Evolutionary conservation across 2,888 invertebrate genomes (phyloP).

Genomic region (Tineola bisselliella): DNA sequence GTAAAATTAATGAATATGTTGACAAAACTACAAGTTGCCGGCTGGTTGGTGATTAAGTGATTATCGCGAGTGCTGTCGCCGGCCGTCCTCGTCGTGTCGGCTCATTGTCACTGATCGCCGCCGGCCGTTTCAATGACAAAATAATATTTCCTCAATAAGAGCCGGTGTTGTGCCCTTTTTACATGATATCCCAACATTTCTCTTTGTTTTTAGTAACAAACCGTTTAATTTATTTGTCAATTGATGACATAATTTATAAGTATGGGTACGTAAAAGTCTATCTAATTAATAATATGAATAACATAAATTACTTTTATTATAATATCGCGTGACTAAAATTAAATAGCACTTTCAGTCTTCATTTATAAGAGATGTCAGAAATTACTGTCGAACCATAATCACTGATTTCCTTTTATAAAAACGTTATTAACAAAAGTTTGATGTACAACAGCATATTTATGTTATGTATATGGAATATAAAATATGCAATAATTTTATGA

Average conservation of each 20-base stretch:
- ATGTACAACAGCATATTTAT: neutral
- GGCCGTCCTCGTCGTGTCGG: neutral
- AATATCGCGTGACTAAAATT: neutral
- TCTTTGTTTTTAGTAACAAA: neutral
- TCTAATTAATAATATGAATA: neutral
- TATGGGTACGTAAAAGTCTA: neutral
- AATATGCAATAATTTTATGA: neutral
- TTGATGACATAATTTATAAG: neutral
- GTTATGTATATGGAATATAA: neutral
- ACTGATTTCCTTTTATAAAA: neutral
- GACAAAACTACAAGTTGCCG: slow-evolving; percentile 10
- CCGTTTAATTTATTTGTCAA: too few species aligned
- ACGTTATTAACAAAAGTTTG: too few species aligned
- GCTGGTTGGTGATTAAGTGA: slow-evolving; percentile 16
- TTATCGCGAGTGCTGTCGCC: slow-evolving; percentile 9
- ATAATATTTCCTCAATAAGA: neutral
- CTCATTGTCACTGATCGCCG: neutral
- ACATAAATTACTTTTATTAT: neutral
- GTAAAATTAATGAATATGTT: slow-evolving; percentile 9
- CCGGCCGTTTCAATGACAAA: neutral
- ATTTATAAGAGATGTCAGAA: neutral
- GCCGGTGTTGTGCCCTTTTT: neutral
- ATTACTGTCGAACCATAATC: neutral
- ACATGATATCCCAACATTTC: neutral
- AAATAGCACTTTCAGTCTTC: neutral